A percentile compares a stretch with the other conserved stretches of the same genome.
Conservation (phyloP, 2,113 vertebrate species). For the Myotis yumanensis region DNA sequence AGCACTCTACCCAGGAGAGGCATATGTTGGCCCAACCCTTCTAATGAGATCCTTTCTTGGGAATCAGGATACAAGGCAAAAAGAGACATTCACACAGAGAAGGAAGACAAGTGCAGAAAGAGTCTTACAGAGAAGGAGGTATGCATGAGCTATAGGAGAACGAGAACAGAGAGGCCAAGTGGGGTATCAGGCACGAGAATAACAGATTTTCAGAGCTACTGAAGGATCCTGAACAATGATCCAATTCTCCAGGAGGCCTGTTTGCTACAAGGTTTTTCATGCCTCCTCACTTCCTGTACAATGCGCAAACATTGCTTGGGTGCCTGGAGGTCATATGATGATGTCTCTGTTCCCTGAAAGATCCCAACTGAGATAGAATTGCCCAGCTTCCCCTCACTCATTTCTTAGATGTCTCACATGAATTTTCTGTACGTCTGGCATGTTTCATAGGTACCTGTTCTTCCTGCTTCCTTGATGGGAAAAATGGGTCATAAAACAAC, state of each 20-base stretch:
- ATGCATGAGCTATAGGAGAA: neutral
- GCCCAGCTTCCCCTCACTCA: neutral
- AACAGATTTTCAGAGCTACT: neutral
- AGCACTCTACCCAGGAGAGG: neutral
- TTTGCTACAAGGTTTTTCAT: neutral
- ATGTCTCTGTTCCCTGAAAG: neutral
- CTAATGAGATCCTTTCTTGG: neutral
- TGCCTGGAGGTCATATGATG: neutral
- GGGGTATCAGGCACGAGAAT: neutral
- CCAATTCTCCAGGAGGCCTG: neutral
- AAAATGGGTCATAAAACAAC: conserved; percentile 46
- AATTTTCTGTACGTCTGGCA: neutral
- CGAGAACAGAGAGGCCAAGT: neutral
- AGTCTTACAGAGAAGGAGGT: neutral
- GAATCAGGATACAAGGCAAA: neutral
- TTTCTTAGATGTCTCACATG: neutral
- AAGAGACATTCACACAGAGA: neutral
- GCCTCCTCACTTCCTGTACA: neutral
- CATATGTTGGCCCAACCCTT: neutral
- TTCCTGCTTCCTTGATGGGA: conserved; percentile 9
- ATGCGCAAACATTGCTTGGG: neutral
- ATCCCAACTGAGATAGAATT: neutral
- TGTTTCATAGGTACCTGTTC: neutral
- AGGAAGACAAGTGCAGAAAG: neutral
- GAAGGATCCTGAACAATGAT: neutral